A percentile compares a stretch with the other conserved stretches of the same genome.
phyloP scores from a whole-genome alignment of 2,888 invertebrate species.

The Ischnus inquisitorius region DNA sequence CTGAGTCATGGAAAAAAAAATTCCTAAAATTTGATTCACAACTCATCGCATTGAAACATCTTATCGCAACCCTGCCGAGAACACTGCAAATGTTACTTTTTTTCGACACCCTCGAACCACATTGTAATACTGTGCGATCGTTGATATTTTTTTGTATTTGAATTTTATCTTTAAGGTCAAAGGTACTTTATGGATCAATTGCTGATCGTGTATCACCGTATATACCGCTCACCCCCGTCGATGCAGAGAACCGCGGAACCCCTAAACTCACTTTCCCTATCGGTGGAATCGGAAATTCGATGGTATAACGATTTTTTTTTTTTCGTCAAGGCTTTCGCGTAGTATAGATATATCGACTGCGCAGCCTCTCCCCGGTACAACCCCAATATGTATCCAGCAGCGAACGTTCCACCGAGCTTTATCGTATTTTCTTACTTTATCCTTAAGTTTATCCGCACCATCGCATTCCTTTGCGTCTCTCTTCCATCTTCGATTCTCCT shows the following conservation, averaged over 20 bases:
- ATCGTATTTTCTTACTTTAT: constrained; percentile 22
- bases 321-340: neutral
- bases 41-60: too few relatives aligned
- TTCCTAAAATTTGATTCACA: too few relatives aligned
- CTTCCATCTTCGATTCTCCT: constrained; percentile 4
- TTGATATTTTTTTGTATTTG: too few relatives aligned
- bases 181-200: neutral
- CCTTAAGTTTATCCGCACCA: neutral
- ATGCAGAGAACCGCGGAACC: neutral
- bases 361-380: neutral
- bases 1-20: neutral
- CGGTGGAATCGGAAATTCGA: neutral
- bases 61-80: too few relatives aligned
- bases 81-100: too few relatives aligned
- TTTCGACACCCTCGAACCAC: too few relatives aligned
- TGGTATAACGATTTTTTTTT: constrained; percentile 8
- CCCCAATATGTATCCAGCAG: constrained; percentile 1
- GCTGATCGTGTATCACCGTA: neutral
- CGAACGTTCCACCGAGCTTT: constrained; percentile 35
- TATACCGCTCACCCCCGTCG: neutral
- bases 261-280: neutral
- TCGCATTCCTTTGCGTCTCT: constrained; percentile 32
- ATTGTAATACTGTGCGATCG: too few relatives aligned
- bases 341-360: neutral
- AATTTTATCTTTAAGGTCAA: neutral